phyloP scores from a whole-genome alignment of 2,888 invertebrate species.

The Pimpla rufipes region DNA sequence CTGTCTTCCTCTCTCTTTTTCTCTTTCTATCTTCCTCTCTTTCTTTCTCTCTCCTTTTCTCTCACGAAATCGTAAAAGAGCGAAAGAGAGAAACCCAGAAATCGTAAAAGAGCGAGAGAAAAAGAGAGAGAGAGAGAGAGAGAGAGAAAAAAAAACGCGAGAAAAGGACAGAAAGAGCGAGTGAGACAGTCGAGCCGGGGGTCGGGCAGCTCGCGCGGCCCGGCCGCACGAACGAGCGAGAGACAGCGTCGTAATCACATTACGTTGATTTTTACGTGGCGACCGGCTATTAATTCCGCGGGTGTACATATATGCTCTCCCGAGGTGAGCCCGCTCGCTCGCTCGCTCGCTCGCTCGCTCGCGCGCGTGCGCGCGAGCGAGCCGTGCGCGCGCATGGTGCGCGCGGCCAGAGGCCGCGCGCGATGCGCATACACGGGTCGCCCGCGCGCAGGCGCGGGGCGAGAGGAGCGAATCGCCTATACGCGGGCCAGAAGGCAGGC shows the following conservation, averaged over 20 bases:
- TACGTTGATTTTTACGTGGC: slow-evolving; percentile 81
- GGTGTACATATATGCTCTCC: slow-evolving; percentile 77
- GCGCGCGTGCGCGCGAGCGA: slow-evolving; percentile 1
- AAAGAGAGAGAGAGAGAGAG: slow-evolving; percentile 37
- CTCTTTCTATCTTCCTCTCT: too few species aligned
- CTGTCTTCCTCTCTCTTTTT: too few species aligned
- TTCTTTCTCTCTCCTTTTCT: too few species aligned
- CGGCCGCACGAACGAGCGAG: slow-evolving; percentile 79
- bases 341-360: too few species aligned
- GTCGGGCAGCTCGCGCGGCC: slow-evolving; percentile 57
- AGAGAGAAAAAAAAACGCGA: slow-evolving; percentile 32
- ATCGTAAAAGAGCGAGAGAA: too few species aligned
- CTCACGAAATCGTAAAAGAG: too few species aligned
- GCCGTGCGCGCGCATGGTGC: slow-evolving; percentile 42
- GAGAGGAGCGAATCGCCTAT: slow-evolving; percentile 51
- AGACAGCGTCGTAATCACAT: slow-evolving; percentile 84
- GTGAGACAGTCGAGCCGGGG: slow-evolving; percentile 42
- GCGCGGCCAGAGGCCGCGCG: slow-evolving; percentile 46
- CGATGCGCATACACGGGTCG: slow-evolving; percentile 4
- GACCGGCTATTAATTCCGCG: slow-evolving; percentile 84
- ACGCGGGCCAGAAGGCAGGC: slow-evolving; percentile 59
- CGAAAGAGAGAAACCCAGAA: too few species aligned
- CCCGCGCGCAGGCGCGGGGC: slow-evolving; percentile 42
- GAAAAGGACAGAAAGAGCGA: neutral
- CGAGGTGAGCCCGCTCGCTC: slow-evolving; percentile 45